Evolutionary conservation across 2,888 invertebrate genomes (phyloP), one percentile per base, ranked within the genome.

Genomic region (Tryphoninae sp.): DNA sequence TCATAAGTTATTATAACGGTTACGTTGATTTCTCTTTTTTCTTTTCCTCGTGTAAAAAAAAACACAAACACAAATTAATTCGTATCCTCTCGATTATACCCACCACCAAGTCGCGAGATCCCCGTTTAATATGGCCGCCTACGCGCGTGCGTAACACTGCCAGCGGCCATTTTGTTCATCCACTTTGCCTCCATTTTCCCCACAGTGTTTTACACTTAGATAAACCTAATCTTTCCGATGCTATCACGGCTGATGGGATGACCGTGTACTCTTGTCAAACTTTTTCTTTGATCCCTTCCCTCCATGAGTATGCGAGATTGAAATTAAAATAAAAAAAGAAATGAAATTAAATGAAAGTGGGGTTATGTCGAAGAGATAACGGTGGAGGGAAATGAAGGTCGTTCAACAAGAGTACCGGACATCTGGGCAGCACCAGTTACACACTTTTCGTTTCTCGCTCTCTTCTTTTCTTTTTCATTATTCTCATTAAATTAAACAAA

Each of bases 101-200:
- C 90, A 89, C 86, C 89, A 89, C 90, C 90, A 86, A 82, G 85
- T 88, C 87, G 87, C 78, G 82, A 77, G 77, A 80, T 73, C 61
- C 58, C 53, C 55, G 16, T 55, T 76, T 58, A 45, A 67, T 79
- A 72, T 68, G 84, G 86, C 87, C 51, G 62, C 67, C 72, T 42
- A 74, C 16, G 45, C 72, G 45, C 16, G 55, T 55, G 19, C 11
- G 13, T 13, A 13, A 1, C 45, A 55, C 55, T 51, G 55, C 59
- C 68, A 78, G 87, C 88, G 85, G 83, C 87, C 86, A 87, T 84
- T 85, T 85, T 82, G 81, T 82, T 82, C 58, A 76, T 69, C 69
- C 49, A 64, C 55, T 75, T 81, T 64, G 78, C 83, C 68, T 55
- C 23, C 26, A n/a, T 23, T 69, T 64, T 62, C 42, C 33, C 58